These are phyloP conservation scores for Ailurus styani DNA, from an alignment of 2,113 vertebrate genomes.

Conservation along the genomic window DNA sequence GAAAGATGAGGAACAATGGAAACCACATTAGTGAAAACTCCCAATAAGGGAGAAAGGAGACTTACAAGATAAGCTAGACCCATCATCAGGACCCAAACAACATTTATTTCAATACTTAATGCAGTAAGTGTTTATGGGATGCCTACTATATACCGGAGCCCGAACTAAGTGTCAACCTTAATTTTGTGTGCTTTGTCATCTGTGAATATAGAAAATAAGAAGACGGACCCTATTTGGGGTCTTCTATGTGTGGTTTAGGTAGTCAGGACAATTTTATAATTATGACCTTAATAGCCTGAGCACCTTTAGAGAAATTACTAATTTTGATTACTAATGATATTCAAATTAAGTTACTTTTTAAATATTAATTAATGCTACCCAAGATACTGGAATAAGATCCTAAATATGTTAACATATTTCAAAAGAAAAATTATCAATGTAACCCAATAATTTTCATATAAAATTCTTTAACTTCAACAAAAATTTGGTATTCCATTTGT, in stretches of 20 bases:
- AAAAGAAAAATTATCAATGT: neutral
- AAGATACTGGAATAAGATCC: neutral
- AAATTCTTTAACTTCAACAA: neutral
- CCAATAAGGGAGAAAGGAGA: neutral
- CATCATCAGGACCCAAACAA: neutral
- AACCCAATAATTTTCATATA: neutral
- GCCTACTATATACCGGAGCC: neutral
- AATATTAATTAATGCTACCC: neutral
- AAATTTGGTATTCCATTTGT: neutral
- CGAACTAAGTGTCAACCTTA: neutral
- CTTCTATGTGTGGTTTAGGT: neutral
- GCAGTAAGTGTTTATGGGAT: neutral
- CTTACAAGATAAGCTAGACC: neutral
- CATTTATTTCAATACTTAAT: neutral
- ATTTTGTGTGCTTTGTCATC: neutral
- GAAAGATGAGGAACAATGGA: neutral
- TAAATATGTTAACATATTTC: neutral
- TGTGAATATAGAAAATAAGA: neutral
- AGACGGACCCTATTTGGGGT: neutral
- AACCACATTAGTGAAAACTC: neutral
- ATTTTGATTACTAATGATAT: neutral
- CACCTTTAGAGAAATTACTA: neutral
- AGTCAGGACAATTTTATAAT: neutral
- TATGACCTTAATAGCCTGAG: neutral
- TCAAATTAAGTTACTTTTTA: neutral